Conservation (phyloP, 2,797 vertebrate genomes). For the Triplophysa bombifrons region DNA sequence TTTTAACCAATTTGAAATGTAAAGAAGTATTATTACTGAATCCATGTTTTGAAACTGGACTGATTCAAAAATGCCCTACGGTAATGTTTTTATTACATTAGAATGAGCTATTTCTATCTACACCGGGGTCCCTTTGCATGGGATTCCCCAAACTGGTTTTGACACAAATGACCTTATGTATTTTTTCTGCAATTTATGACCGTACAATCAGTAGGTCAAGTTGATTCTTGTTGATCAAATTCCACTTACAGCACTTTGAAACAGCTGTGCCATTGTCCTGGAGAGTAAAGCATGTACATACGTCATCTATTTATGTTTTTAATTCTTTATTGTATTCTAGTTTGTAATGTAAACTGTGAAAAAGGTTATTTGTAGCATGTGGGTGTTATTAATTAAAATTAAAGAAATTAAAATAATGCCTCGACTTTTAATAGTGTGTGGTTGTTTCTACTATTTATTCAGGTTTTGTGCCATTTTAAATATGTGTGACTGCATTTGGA, state of each 20-base stretch:
- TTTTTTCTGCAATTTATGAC: not conserved
- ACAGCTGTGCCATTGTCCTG: slow-evolving; percentile 6
- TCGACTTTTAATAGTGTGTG: not conserved
- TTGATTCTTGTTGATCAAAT: not conserved
- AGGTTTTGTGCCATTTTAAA: not conserved
- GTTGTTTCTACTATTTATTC: not conserved
- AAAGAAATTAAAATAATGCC: slow-evolving; percentile 1
- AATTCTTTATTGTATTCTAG: slow-evolving; percentile 7
- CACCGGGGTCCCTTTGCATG: no score
- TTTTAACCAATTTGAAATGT: slow-evolving; percentile 3
- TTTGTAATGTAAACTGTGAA: slow-evolving; percentile 1
- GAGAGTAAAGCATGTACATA: slow-evolving; percentile 33
- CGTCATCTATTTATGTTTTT: slow-evolving; percentile 16
- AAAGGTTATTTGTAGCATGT: slow-evolving; percentile 7
- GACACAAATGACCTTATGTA: not conserved
- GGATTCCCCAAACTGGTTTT: not conserved
- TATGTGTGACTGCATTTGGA: not conserved
- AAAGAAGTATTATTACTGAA: not conserved
- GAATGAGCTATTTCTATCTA: no score
- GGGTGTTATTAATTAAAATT: not conserved
- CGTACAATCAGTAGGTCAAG: not conserved
- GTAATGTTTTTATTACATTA: not conserved
- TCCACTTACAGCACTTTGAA: slow-evolving; percentile 16
- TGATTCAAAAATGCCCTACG: not conserved
- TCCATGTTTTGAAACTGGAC: no score